These are phyloP conservation scores for Festucalex cinctus DNA, from an alignment of 2,113 vertebrate species.

Conservation along the genomic window DNA sequence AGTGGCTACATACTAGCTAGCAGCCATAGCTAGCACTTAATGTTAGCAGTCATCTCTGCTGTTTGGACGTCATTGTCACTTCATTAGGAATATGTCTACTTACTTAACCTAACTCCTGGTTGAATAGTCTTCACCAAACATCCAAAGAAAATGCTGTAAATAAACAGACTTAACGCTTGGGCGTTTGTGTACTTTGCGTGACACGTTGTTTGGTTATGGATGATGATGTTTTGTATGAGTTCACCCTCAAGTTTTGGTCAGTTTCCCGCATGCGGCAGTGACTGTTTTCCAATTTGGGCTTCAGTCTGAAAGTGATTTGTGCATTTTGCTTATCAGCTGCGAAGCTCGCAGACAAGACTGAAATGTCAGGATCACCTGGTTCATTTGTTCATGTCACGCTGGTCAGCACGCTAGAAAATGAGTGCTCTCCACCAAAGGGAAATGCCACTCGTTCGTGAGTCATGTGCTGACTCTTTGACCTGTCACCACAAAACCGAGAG, in stretches of 20 bases:
- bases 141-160: not conserved
- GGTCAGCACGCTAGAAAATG: conserved; percentile 51
- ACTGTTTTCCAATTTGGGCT: not conserved
- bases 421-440: conserved; percentile 50
- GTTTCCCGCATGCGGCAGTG: not conserved
- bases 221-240: no score
- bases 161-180: not conserved
- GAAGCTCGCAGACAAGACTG: conserved; percentile 24
- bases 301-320: conserved; percentile 3
- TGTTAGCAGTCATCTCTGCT: no score
- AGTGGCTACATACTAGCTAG: not conserved
- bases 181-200: no score
- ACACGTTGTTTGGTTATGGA: no score
- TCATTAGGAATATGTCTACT: not conserved
- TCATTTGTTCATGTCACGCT: conserved; percentile 43
- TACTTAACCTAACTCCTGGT: not conserved
- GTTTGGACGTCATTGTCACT: not conserved
- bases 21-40: not conserved
- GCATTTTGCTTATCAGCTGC: conserved; percentile 17
- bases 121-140: not conserved
- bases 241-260: no score
- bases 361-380: conserved; percentile 48
- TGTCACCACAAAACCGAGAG: conserved; percentile 46
- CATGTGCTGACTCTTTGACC: conserved; percentile 70
- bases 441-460: conserved; percentile 55